Base-by-base conservation (phyloP, 1,140 invertebrate species). In the Aphaenogaster rudis region DNA sequence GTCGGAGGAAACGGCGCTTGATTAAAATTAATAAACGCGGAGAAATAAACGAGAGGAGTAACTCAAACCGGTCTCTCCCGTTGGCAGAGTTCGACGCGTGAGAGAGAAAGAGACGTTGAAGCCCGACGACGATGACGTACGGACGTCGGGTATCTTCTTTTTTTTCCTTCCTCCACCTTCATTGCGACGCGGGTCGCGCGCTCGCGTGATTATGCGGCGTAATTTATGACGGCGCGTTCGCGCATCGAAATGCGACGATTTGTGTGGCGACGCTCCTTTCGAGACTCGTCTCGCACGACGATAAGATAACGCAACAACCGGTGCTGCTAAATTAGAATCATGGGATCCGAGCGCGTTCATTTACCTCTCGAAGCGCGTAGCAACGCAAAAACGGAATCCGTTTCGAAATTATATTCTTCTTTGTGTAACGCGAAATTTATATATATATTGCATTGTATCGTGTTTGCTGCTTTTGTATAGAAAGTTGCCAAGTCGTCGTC, bases 191-290 rank as follows among this genome's bases (percentile, higher is more conserved):
- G 13, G 6, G 15, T 63, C 42, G 57, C 78, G 77, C 52, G 57
- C 42, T 48, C 52, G 11, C 50, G 28, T 42, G 78, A 81, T 82
- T 74, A 74, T 45, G 28, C 80, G 57, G 5, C 33, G n/a, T 50
- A 76, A 84, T 76, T 84, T 84, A 84, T 1, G 39, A 82, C 42
- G 21, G 11, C 21, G 17, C 52, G 54, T 76, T 39, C 42, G 8
- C 42, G 42, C 54, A 84, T 84, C 54, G 11, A 61, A 76, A 54
- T 48, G 42, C 36, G 42, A 57, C 39, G 50, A 71, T 81, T 69
- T 54, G 61, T 42, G 33, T 15, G 48, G 33, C 21, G 39, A 50
- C 13, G 7, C 17, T 7, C 42, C 39, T 81, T 72, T 82, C 13
- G 66, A 61, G 52, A 59, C 28, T 36, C 52, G 9, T 57, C 28